Percentiles rank a stretch among this genome's conserved stretches.
Conservation (phyloP, 35 echinoderm and acorn worm genomes). For the Strongylocentrotus purpuratus region DNA sequence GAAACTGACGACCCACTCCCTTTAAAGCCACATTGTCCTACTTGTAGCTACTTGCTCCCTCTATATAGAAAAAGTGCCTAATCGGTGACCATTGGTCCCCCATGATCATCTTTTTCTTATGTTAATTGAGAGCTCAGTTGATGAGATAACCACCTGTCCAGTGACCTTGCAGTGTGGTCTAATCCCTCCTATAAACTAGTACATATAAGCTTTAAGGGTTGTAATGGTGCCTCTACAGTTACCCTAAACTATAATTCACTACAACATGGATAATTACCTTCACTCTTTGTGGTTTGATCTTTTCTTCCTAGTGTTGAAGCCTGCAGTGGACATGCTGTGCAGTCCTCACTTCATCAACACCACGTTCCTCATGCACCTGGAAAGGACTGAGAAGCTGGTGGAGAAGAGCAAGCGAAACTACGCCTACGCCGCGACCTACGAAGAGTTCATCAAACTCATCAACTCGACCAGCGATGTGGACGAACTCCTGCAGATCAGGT, state of each 20-base stretch:
- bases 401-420: conserved; percentile 88
- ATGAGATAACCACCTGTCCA: too few relatives aligned
- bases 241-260: background rate
- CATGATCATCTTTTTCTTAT: too few relatives aligned
- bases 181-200: too few relatives aligned
- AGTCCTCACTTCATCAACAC: conserved; percentile 89
- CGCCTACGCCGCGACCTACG: conserved; percentile 88
- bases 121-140: too few relatives aligned
- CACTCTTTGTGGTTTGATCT: background rate
- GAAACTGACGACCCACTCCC: too few relatives aligned
- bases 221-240: too few relatives aligned
- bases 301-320: conserved; percentile 72
- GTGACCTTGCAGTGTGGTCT: too few relatives aligned
- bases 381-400: conserved; percentile 77
- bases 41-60: too few relatives aligned
- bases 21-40: too few relatives aligned
- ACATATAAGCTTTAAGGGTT: too few relatives aligned
- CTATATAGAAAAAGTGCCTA: too few relatives aligned
- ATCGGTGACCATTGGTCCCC: too few relatives aligned
- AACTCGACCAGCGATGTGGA: conserved; percentile 76
- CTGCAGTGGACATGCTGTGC: conserved; percentile 85
- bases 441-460: conserved; percentile 94
- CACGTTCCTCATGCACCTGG: conserved; percentile 78
- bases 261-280: background rate
- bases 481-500: conserved; percentile 92